Percentiles rank a stretch among this genome's conserved stretches.
These are phyloP conservation scores for Cossypha dichroa DNA, from an alignment of 2,797 vertebrate species.

Conservation along the genomic window DNA sequence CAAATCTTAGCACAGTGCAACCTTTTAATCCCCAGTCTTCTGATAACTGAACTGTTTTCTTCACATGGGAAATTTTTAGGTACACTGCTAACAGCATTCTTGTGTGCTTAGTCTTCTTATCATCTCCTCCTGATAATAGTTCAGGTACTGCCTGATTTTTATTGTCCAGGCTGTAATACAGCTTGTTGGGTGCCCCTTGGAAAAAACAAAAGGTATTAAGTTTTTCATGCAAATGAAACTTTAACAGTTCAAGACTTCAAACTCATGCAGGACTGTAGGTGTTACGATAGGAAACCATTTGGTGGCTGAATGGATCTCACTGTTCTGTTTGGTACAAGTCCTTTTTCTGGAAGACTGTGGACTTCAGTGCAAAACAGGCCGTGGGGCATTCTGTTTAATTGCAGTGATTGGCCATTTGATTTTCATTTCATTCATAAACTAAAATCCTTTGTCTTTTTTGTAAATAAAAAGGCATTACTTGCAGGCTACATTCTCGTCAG, in stretches of 20 bases:
- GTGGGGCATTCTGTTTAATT: background rate
- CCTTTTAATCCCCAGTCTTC: background rate
- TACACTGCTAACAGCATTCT: background rate
- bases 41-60: background rate
- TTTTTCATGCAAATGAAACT: background rate
- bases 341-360: background rate
- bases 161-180: background rate
- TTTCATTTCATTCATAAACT: background rate
- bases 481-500: background rate
- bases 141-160: background rate
- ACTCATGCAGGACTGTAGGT: fast-evolving
- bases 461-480: background rate
- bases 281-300: background rate
- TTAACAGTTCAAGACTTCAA: background rate
- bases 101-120: background rate
- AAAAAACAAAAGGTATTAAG: background rate
- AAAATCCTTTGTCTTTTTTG: background rate
- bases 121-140: background rate
- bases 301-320: background rate
- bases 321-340: background rate
- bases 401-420: background rate
- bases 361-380: background rate
- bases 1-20: background rate
- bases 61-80: background rate
- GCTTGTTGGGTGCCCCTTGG: background rate